These are phyloP conservation scores for Papilio machaon DNA, from an alignment of 1,140 invertebrate genomes.

Conservation along the genomic window DNA sequence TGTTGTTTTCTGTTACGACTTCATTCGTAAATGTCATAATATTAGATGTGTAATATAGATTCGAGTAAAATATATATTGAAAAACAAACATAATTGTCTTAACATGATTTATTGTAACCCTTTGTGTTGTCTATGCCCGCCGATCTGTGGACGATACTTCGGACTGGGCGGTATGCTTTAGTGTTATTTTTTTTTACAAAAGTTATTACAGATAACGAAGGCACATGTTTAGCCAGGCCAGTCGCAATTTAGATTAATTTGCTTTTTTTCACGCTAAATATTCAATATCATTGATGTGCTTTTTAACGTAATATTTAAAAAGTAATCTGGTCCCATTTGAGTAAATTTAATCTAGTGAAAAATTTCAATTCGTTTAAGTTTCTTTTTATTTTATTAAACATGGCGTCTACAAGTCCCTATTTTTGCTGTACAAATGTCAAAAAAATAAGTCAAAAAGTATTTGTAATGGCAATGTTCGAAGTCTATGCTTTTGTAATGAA, in stretches of 20 bases:
- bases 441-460: neutral
- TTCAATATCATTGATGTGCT: neutral
- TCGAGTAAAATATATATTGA: slow-evolving; percentile 64
- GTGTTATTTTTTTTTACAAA: slow-evolving; percentile 2
- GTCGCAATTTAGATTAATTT: slow-evolving; percentile 39
- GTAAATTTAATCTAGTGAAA: neutral
- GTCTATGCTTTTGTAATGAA: slow-evolving; percentile 31
- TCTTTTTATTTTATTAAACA: neutral
- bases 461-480: slow-evolving; percentile 24
- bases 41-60: slow-evolving; percentile 77
- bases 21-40: slow-evolving; percentile 74
- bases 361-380: neutral
- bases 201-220: slow-evolving; percentile 38
- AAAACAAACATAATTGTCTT: slow-evolving; percentile 49
- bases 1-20: slow-evolving; percentile 65
- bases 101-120: slow-evolving; percentile 46
- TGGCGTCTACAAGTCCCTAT: neutral
- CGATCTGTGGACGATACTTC: slow-evolving; percentile 41
- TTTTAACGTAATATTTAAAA: no score
- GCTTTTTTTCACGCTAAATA: neutral
- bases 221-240: slow-evolving; percentile 38
- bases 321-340: neutral
- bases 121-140: slow-evolving; percentile 52
- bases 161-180: slow-evolving; percentile 8
- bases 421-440: neutral